Evolutionary conservation across 2,113 vertebrate species (phyloP), one percentile per base, ranked within the genome.

Genomic region (Miniopterus natalensis): DNA sequence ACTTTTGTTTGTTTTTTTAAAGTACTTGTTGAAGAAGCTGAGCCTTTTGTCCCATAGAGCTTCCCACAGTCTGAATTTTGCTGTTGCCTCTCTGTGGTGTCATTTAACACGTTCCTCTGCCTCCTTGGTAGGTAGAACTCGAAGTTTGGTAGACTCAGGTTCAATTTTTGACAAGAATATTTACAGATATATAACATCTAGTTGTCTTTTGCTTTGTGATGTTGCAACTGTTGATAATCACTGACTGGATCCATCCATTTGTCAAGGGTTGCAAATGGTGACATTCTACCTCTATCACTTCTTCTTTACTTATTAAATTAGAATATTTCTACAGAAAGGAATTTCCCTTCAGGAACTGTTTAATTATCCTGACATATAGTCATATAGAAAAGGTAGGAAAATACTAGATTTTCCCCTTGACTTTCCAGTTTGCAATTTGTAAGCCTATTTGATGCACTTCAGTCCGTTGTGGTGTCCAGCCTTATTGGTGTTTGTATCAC

Each of bases 121-220:
- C 71, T 85, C 8, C 61, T 87, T 49, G 51, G 25, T 55, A 73
- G 55, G 25, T 36, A 65, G 27, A 57, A 84, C 25, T n/a, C n/a
- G 55, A 83, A 12, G 29, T 78, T 31, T 73, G 80, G 17, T 59
- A 77, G 89, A 53, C 84, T 29, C n/a, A 45, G 49, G 8, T 61
- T 88, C 83, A 63, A 66, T 61, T 93, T 93, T 92, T 92, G 71
- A 45, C 36, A 66, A 73, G 66, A 25, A n/a, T 66, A 47, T 55
- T 95, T 57, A 66, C 3, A 55, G 59, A 31, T 55, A 53, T 3
- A 29, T 40, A n/a, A 27, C 47, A 42, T 40, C 53, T 94, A 31
- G 23, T 23, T 73, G 31, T 74, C 71, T 92, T 29, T 89, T 93
- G 15, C 20, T 73, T 71, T 42, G 84, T n/a, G 42, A 78, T 57